These are phyloP conservation scores for Lasius platythorax DNA, from an alignment of 2,888 invertebrate genomes.

Conservation along the genomic window DNA sequence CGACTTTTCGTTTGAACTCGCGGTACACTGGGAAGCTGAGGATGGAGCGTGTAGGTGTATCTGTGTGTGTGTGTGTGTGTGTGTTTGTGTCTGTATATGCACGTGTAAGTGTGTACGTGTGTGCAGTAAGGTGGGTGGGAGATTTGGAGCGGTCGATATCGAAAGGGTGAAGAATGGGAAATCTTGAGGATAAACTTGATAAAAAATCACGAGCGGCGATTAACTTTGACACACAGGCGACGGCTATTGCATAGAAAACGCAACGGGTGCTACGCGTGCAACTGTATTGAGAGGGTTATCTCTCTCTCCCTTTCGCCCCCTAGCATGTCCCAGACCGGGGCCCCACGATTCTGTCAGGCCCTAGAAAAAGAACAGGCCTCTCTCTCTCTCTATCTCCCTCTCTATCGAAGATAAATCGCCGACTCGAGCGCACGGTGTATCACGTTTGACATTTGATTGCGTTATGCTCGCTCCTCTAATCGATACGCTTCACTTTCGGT, in stretches of 20 bases:
- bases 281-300: background rate
- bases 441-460: conserved; percentile 50
- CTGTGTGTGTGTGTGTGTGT: background rate
- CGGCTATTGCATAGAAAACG: conserved; percentile 60
- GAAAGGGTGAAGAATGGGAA: conserved; percentile 33
- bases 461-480: conserved; percentile 55
- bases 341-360: conserved; percentile 10
- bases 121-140: background rate
- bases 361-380: background rate
- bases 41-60: conserved; percentile 21
- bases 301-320: background rate
- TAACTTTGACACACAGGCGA: conserved; percentile 22
- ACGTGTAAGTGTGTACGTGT: background rate
- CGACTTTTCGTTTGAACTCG: conserved; percentile 67
- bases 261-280: conserved; percentile 44
- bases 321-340: conserved; percentile 28
- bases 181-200: conserved; percentile 45
- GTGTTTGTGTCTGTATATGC: background rate
- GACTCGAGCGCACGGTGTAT: conserved; percentile 42
- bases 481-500: conserved; percentile 54
- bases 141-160: conserved; percentile 61
- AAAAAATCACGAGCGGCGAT: conserved; percentile 47
- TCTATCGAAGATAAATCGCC: conserved; percentile 34
- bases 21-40: conserved; percentile 45
- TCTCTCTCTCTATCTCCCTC: background rate